These are phyloP conservation scores for Odontamblyopus rebecca DNA, from an alignment of 2,797 vertebrate genomes.

Conservation along the genomic window DNA sequence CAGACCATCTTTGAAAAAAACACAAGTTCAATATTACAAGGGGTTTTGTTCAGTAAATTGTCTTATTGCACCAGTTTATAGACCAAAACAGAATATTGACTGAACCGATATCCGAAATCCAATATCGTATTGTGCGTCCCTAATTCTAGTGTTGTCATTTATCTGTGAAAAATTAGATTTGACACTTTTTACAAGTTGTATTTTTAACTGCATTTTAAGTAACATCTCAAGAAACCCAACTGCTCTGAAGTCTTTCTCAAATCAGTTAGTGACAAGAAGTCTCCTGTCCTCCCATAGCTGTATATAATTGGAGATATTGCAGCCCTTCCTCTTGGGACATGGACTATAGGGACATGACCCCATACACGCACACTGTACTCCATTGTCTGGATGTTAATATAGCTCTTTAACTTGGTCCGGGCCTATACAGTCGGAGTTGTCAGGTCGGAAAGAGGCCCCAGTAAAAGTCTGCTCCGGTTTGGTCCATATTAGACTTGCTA, in stretches of 20 bases:
- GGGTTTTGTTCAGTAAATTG: too few species aligned
- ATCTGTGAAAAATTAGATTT: too few species aligned
- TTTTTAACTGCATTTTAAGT: neutral
- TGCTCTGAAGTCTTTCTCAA: neutral
- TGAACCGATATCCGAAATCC: too few species aligned
- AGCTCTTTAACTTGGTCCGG: constrained; percentile 13
- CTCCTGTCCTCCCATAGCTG: constrained; percentile 20
- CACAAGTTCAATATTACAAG: too few species aligned
- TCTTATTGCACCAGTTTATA: too few species aligned
- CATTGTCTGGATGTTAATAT: constrained; percentile 48
- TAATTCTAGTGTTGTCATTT: too few species aligned
- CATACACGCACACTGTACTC: constrained; percentile 24
- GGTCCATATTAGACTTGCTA: constrained; percentile 75
- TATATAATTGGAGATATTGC: constrained; percentile 33
- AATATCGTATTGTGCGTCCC: too few species aligned
- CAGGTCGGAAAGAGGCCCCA: constrained; percentile 30
- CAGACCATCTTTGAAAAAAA: too few species aligned
- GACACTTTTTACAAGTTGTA: too few species aligned
- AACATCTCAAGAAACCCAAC: neutral
- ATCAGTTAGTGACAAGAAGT: constrained; percentile 34
- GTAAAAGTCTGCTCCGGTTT: constrained; percentile 48
- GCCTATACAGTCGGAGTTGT: constrained; percentile 38
- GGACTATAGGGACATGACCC: constrained; percentile 29
- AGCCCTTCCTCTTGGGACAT: constrained; percentile 30
- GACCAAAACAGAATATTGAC: too few species aligned